Evolutionary conservation across 2,113 vertebrate species (phyloP), one percentile per base, ranked within the genome.

Genomic region (Machaerirhynchus nigripectus): DNA sequence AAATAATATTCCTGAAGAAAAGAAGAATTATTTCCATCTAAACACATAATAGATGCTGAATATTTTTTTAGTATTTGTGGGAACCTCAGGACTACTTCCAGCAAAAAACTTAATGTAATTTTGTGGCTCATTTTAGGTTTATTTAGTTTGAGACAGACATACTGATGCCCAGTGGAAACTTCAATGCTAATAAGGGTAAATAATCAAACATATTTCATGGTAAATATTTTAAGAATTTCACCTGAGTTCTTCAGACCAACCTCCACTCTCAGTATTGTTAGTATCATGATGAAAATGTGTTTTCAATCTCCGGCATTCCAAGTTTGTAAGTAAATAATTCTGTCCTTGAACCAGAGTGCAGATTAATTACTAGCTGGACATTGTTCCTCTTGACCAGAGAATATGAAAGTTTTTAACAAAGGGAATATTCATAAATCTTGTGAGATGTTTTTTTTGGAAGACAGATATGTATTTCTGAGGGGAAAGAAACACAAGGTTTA

Each of bases 251-350:
- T 91, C 42, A 89, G 76, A 73, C 50, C 90, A 76, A 88, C 55
- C n/a, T 63, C 53, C 67, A 46, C 37, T 68, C 40, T 70, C 42
- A 37, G 35, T 77, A 88, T 55, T 88, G 61, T 76, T 93, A 81
- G 8, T 73, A 37, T 60, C 83, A 55, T 55, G 24, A 47, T 75
- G 76, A 59, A 77, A 95, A 96, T 94, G 83, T 93, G 91, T 78
- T 96, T 90, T 92, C 61, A 31, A 83, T 90, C 79, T 87, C 85
- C 0, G 0, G 60, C 55, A 77, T 91, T 90, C 84, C 86, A 76
- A 96, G 87, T 89, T 44, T 76, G 7, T 77, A 92, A 96, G 96
- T 87, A 97, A 97, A 97, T 96, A 97, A 93, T 93, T 95, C 56
- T 88, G 94, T 46, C 94, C 95, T 95, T 91, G 93, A 96, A 91